These are phyloP conservation scores for Troides helena DNA, from an alignment of 2,888 invertebrate genomes.

Conservation along the genomic window DNA sequence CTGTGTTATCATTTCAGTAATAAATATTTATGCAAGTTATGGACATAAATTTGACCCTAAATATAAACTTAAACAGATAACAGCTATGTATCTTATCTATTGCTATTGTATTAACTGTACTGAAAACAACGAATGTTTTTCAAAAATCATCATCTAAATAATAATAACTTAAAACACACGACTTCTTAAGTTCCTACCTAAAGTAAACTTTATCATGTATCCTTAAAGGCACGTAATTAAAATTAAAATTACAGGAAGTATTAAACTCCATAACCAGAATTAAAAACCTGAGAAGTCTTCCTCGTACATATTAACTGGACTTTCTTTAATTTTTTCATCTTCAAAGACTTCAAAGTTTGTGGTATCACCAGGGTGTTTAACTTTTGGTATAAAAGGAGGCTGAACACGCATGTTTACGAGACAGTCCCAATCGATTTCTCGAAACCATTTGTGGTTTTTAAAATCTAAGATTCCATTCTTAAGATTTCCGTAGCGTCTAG, in stretches of 20 bases:
- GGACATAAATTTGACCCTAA: no score
- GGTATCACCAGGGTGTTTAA: constrained; percentile 83
- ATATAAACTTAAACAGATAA: not conserved
- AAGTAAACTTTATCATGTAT: constrained; percentile 38
- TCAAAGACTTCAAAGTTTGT: constrained; percentile 86
- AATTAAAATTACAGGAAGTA: constrained; percentile 1
- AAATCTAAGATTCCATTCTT: constrained; percentile 94
- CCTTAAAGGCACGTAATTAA: constrained; percentile 9
- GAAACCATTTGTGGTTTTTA: constrained; percentile 95
- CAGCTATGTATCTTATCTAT: not conserved
- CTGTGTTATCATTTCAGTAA: no score
- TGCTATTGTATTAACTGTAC: not conserved
- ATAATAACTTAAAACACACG: constrained; percentile 26
- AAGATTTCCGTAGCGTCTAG: constrained; percentile 90
- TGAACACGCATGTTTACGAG: constrained; percentile 87
- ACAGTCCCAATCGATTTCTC: constrained; percentile 91
- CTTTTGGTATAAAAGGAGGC: constrained; percentile 83
- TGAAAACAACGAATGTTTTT: constrained; percentile 8
- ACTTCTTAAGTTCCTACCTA: constrained; percentile 29
- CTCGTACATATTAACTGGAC: constrained; percentile 77
- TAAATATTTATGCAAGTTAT: no score
- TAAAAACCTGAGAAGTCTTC: constrained; percentile 86
- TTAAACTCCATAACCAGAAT: not conserved
- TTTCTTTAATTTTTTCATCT: constrained; percentile 71
- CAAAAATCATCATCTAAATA: constrained; percentile 14